Evolutionary conservation across 2,797 vertebrate genomes (phyloP).

Genomic region (Oryzias dopingdopingensis): DNA sequence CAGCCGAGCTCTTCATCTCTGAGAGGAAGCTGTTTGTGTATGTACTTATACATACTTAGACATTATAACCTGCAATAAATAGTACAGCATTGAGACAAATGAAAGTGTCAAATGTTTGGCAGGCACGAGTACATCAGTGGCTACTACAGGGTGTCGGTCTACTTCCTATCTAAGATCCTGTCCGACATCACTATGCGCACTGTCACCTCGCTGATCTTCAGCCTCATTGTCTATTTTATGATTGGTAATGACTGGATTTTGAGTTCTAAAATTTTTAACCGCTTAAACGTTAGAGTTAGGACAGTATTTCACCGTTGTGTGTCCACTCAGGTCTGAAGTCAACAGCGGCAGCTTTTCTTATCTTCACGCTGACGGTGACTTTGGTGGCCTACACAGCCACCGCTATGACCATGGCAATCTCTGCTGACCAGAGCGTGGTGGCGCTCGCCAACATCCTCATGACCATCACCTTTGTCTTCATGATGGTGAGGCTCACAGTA

Average conservation of each 20-base stretch:
- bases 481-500: slow-evolving; percentile 84
- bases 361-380: slow-evolving; percentile 83
- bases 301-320: slow-evolving; percentile 5
- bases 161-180: slow-evolving; percentile 89
- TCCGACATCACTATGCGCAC: slow-evolving; percentile 86
- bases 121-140: slow-evolving; percentile 97
- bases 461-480: slow-evolving; percentile 87
- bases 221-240: slow-evolving; percentile 86
- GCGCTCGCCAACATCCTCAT: slow-evolving; percentile 86
- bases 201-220: slow-evolving; percentile 83
- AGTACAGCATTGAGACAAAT: not conserved
- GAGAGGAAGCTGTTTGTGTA: slow-evolving; percentile 93
- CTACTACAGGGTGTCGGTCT: slow-evolving; percentile 90
- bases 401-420: slow-evolving; percentile 87
- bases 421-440: slow-evolving; percentile 85
- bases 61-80: not conserved
- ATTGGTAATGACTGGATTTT: slow-evolving; percentile 69
- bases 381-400: slow-evolving; percentile 86
- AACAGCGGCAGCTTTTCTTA: slow-evolving; percentile 77
- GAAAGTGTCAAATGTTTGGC: slow-evolving; percentile 11
- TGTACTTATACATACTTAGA: slow-evolving; percentile 48
- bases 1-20: slow-evolving; percentile 87
- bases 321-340: slow-evolving; percentile 81
- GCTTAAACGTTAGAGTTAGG: too few relatives aligned
- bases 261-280: not conserved